Base-by-base conservation (phyloP, 1,140 invertebrate species). In the Oncopodura yosiiana region DNA sequence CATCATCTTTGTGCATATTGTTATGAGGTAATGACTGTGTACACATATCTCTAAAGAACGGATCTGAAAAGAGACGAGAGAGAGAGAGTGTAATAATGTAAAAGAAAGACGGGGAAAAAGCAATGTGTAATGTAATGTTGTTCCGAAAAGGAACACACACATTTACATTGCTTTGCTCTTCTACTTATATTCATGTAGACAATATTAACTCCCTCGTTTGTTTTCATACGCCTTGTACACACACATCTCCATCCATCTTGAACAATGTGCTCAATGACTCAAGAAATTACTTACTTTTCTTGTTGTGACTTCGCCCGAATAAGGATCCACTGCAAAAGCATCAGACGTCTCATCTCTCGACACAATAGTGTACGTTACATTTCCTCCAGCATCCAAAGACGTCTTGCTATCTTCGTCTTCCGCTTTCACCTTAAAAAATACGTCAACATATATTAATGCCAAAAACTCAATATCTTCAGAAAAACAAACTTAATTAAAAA, bases 321-420 rank as follows among this genome's bases (percentile, higher is more conserved):
- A 68, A 30, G 81, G 75, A 67, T 89, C 78, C 39, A 92, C 87
- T 49, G 77, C 75, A 68, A 92, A 90, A 66, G 86, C 82, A 27
- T 79, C 73, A 56, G 81, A 80, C 66, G 85, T 81, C 44, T 77
- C 77, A n/a, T 80, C 78, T 32, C 80, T 76, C 36, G 80, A 80
- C 1, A 89, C 80, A 64, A 91, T 81, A 54, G 81, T 82, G 69
- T 91, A 92, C 5, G 77, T 81, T 24, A 93, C 79, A 32, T 76
- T 83, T 24, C 87, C 86, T 60, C 85, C 84, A 63, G 80, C 78
- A 49, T 85, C 80, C 0, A 75, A 77, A 39, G 80, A 79, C n/a
- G n/a, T n/a, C n/a, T n/a, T n/a, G n/a, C n/a, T n/a, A 69, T 86
- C 83, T 11, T 71, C 69, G 63, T 83, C 76, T 38, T 67, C 66